These are phyloP conservation scores for Tiliacea aurago DNA, from an alignment of 2,888 invertebrate species.

Conservation along the genomic window DNA sequence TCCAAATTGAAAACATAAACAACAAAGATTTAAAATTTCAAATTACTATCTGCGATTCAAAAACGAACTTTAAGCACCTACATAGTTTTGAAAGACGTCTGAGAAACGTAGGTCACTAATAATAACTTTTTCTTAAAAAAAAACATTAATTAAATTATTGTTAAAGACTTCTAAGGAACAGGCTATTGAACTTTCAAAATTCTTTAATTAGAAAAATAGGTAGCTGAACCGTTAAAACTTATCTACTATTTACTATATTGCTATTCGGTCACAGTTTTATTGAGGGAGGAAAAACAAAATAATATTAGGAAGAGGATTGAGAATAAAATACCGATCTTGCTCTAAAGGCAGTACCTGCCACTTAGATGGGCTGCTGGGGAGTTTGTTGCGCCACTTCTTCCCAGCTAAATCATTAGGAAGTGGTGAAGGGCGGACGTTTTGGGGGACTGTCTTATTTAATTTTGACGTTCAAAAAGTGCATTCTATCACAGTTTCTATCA, in stretches of 20 bases:
- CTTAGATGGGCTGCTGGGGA: neutral
- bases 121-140: neutral
- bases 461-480: no score
- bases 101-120: neutral
- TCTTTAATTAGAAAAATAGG: neutral
- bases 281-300: neutral
- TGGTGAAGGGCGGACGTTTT: no score
- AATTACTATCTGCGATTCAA: no score
- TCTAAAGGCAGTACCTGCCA: neutral
- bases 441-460: no score
- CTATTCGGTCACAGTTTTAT: neutral
- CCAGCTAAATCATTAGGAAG: no score
- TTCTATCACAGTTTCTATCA: no score
- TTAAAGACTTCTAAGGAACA: neutral
- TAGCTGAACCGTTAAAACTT: no score
- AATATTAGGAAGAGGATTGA: neutral
- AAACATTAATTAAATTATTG: no score
- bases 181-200: neutral
- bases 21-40: no score
- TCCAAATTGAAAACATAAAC: no score
- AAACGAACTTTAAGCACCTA: neutral
- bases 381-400: no score
- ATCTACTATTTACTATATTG: no score
- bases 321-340: neutral
- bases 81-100: conserved; percentile 17